Conservation (phyloP, 2,888 invertebrate species). For the Nomada ruficornis region DNA sequence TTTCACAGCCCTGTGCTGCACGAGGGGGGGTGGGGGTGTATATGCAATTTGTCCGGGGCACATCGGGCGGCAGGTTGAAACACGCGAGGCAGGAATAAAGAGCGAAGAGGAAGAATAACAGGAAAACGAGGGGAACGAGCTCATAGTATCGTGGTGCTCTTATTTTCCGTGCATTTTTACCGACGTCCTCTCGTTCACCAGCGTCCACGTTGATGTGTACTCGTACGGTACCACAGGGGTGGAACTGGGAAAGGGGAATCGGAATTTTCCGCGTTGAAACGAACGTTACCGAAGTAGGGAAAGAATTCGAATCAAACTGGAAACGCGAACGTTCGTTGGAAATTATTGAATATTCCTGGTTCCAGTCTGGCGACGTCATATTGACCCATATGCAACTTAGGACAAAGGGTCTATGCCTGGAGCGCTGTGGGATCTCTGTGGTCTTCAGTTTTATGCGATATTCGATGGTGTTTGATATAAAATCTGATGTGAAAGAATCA, state of each 20-base stretch:
- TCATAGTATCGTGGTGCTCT: not conserved
- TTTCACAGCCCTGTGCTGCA: not conserved
- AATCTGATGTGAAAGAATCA: not conserved
- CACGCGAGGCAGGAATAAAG: not conserved
- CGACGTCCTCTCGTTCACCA: not conserved
- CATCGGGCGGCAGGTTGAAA: not conserved
- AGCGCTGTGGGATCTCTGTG: not conserved
- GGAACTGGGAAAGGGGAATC: not conserved
- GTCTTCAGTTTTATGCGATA: too few species aligned
- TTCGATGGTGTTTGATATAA: not conserved
- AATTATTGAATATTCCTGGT: constrained; percentile 48
- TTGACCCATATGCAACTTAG: constrained; percentile 27
- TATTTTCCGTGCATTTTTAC: constrained; percentile 36
- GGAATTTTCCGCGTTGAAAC: constrained; percentile 11
- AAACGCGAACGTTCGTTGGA: constrained; percentile 31
- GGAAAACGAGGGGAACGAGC: not conserved
- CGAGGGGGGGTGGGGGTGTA: not conserved
- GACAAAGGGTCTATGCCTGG: constrained; percentile 7
- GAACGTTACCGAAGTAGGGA: constrained; percentile 1
- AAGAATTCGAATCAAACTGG: constrained; percentile 4
- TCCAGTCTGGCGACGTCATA: constrained; percentile 18
- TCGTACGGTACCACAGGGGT: not conserved
- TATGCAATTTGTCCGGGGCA: not conserved
- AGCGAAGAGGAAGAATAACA: constrained; percentile 7
- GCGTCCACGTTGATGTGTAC: not conserved